Conservation (phyloP, 1,140 invertebrate genomes). For the Cyclargus thomasi region DNA sequence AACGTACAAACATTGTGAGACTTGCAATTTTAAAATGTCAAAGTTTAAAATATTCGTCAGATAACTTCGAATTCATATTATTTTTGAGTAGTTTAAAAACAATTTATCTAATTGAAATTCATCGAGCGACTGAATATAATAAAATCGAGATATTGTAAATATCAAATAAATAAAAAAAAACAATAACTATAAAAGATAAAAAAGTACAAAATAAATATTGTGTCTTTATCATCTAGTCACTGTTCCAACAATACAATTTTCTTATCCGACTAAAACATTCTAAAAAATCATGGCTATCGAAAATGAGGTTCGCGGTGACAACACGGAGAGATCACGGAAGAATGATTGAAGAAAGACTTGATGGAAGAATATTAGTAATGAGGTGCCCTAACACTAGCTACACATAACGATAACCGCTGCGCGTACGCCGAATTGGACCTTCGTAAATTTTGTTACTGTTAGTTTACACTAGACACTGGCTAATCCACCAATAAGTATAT, state of each 20-base stretch:
- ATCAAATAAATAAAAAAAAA: constrained; percentile 9
- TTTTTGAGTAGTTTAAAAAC: not conserved
- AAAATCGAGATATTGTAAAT: constrained; percentile 9
- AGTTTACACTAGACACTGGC: constrained; percentile 39
- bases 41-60: not conserved
- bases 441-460: constrained; percentile 39
- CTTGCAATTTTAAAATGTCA: not conserved
- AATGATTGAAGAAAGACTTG: constrained; percentile 49
- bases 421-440: constrained; percentile 58
- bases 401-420: constrained; percentile 31
- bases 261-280: constrained; percentile 13
- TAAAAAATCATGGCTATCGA: constrained; percentile 35
- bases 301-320: constrained; percentile 54
- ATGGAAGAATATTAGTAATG: constrained; percentile 45
- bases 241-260: constrained; percentile 5
- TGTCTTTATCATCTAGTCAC: not conserved
- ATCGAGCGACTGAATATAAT: not conserved
- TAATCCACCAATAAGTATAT: constrained; percentile 33
- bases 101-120: not conserved
- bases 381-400: constrained; percentile 39
- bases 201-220: constrained; percentile 15
- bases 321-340: constrained; percentile 58
- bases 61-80: not conserved
- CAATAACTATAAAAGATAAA: constrained; percentile 7
- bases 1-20: not conserved